Percentiles rank a stretch among this genome's conserved stretches.
These are phyloP conservation scores for Eolophus roseicapilla DNA, from an alignment of 2,113 vertebrate species.

Conservation along the genomic window DNA sequence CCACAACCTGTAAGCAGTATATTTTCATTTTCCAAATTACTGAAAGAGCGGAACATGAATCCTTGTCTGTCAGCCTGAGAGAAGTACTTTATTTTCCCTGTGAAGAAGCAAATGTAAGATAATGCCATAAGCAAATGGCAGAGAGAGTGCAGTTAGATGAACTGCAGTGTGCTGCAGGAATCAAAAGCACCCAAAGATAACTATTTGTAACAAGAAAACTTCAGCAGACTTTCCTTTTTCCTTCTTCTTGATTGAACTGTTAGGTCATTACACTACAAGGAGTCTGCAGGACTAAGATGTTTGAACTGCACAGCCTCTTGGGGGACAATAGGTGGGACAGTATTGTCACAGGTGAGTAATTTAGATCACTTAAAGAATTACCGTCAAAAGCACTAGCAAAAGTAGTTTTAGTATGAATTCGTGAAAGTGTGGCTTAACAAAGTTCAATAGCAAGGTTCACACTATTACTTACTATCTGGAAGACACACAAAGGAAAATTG, in stretches of 20 bases:
- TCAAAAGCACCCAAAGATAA: not conserved
- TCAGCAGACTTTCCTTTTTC: not conserved
- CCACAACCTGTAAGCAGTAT: slow-evolving; percentile 32
- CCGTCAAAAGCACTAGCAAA: not conserved
- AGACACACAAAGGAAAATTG: not conserved
- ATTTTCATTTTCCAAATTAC: slow-evolving; percentile 69
- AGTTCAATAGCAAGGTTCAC: not conserved
- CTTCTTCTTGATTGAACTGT: not conserved
- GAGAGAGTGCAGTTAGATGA: not conserved
- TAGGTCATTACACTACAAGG: not conserved
- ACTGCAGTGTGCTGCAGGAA: not conserved
- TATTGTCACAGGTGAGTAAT: not conserved
- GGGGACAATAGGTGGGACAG: not conserved
- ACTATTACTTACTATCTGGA: not conserved
- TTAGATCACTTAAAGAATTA: not conserved
- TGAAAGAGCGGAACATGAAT: slow-evolving; percentile 64
- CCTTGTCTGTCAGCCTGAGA: slow-evolving; percentile 44
- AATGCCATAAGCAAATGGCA: slow-evolving; percentile 25
- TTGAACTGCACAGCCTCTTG: not conserved
- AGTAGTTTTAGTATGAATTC: not conserved
- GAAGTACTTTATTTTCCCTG: slow-evolving; percentile 52
- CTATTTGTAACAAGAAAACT: not conserved
- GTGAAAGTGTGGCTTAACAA: not conserved
- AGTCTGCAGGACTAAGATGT: not conserved
- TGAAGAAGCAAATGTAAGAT: not conserved